phyloP scores from a whole-genome alignment of 2,113 vertebrate species.

The Herpetotheres cachinnans region DNA sequence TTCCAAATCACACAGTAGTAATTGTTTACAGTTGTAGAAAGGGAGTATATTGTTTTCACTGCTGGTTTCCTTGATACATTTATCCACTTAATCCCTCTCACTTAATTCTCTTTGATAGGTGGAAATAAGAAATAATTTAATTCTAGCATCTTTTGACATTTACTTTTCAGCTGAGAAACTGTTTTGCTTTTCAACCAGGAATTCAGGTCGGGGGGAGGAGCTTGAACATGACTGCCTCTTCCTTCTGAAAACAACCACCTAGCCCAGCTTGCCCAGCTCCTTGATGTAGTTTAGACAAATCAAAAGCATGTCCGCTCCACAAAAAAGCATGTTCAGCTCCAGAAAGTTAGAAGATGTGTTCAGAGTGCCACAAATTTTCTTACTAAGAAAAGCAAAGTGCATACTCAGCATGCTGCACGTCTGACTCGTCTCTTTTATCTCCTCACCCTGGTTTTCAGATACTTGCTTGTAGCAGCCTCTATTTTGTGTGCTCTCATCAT shows the following conservation, averaged over 20 bases:
- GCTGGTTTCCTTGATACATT: constrained; percentile 26
- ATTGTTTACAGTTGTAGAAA: constrained; percentile 49
- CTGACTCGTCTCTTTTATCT: not conserved
- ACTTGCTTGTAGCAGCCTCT: not conserved
- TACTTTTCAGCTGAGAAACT: not conserved
- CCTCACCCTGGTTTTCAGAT: not conserved
- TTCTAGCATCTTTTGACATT: constrained; percentile 19
- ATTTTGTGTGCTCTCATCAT: not conserved
- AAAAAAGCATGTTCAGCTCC: too few species aligned
- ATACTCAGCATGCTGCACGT: not conserved
- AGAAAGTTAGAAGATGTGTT: not conserved
- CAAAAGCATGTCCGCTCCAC: not conserved
- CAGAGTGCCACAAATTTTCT: not conserved
- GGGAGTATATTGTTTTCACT: constrained; percentile 39
- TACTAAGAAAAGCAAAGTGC: not conserved
- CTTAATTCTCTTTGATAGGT: constrained; percentile 27
- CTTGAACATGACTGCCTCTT: not conserved
- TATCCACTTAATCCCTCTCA: constrained; percentile 40
- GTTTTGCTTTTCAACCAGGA: not conserved
- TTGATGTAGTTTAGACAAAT: not conserved
- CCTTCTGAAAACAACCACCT: not conserved
- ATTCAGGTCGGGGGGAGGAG: not conserved
- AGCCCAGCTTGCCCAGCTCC: not conserved
- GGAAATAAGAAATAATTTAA: constrained; percentile 48
- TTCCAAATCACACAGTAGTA: constrained; percentile 32